Evolutionary conservation across 2,113 vertebrate genomes (phyloP).

Genomic region (Gobiocypris rarus): DNA sequence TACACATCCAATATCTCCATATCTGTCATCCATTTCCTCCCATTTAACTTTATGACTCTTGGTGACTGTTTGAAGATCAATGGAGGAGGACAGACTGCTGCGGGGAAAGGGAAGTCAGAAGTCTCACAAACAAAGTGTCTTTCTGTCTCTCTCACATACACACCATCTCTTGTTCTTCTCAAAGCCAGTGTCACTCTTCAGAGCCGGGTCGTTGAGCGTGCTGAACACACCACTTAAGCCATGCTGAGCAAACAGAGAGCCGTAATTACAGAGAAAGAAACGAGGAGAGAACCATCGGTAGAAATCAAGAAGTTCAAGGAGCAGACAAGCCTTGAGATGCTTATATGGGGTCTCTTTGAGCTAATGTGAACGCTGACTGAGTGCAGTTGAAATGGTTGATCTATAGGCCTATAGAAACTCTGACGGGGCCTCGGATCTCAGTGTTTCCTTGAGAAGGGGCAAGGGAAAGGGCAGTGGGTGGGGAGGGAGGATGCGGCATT

Average conservation of each 20-base stretch:
- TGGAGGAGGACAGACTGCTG: conserved; percentile 52
- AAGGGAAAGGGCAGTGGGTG: neutral
- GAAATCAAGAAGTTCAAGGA: conserved; percentile 29
- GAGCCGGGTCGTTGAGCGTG: conserved; percentile 23
- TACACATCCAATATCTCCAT: conserved; percentile 59
- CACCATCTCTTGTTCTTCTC: conserved; percentile 17
- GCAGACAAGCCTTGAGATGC: neutral
- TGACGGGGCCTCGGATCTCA: neutral
- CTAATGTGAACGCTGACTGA: neutral
- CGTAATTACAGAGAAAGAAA: conserved; percentile 44
- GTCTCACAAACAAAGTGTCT: conserved; percentile 46
- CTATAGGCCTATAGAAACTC: conserved; percentile 8
- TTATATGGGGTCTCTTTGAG: neutral
- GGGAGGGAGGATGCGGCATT: neutral
- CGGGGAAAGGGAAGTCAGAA: conserved; percentile 50
- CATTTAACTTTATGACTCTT: conserved; percentile 64
- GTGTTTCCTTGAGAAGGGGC: neutral
- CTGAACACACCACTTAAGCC: conserved; percentile 35
- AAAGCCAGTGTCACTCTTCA: conserved; percentile 31
- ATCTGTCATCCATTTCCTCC: conserved; percentile 66
- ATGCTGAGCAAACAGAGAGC: conserved; percentile 42
- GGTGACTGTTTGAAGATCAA: conserved; percentile 65
- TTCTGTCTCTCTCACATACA: conserved; percentile 1
- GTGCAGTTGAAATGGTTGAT: conserved; percentile 1
- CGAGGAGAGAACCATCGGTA: neutral